Evolutionary conservation across 1,140 invertebrate genomes (phyloP).

Genomic region (Limonius californicus): DNA sequence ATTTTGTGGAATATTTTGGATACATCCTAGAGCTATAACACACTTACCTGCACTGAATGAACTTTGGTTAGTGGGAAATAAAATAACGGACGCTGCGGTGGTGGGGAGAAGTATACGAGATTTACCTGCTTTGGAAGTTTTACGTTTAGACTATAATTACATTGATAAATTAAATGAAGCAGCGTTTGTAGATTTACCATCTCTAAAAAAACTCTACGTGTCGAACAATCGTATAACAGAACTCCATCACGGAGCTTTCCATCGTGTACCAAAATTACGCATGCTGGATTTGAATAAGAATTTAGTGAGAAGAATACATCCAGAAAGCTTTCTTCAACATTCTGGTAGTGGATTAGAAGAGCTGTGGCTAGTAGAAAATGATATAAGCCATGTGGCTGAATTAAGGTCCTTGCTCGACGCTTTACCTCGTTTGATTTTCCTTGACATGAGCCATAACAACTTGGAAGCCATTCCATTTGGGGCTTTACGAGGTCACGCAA

Average conservation of each 20-base stretch:
- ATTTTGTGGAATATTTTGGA: slow-evolving; percentile 70
- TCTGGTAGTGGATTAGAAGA: slow-evolving; percentile 70
- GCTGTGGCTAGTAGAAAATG: slow-evolving; percentile 69
- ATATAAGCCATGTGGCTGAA: slow-evolving; percentile 68
- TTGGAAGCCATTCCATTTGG: slow-evolving; percentile 72
- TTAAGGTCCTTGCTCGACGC: slow-evolving; percentile 68
- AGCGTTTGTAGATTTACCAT: slow-evolving; percentile 74
- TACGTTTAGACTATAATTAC: slow-evolving; percentile 64
- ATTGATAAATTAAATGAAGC: slow-evolving; percentile 69
- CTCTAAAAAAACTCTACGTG: slow-evolving; percentile 64
- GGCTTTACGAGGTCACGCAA: slow-evolving; percentile 69
- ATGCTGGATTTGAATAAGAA: slow-evolving; percentile 76
- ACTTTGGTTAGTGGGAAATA: slow-evolving; percentile 66
- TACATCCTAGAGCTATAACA: slow-evolving; percentile 72
- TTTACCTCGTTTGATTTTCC: slow-evolving; percentile 67
- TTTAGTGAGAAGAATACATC: slow-evolving; percentile 69
- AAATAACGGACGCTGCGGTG: slow-evolving; percentile 70
- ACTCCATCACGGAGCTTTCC: slow-evolving; percentile 73
- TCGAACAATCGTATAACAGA: slow-evolving; percentile 71
- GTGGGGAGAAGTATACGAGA: slow-evolving; percentile 72
- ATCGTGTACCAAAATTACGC: slow-evolving; percentile 68
- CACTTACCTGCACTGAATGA: slow-evolving; percentile 67
- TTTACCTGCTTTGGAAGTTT: slow-evolving; percentile 62
- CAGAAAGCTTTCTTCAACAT: slow-evolving; percentile 72
- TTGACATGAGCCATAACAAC: slow-evolving; percentile 73